Evolutionary conservation across 2,113 vertebrate genomes (phyloP), one percentile per base, ranked within the genome.

Genomic region (Gymnogyps californianus): DNA sequence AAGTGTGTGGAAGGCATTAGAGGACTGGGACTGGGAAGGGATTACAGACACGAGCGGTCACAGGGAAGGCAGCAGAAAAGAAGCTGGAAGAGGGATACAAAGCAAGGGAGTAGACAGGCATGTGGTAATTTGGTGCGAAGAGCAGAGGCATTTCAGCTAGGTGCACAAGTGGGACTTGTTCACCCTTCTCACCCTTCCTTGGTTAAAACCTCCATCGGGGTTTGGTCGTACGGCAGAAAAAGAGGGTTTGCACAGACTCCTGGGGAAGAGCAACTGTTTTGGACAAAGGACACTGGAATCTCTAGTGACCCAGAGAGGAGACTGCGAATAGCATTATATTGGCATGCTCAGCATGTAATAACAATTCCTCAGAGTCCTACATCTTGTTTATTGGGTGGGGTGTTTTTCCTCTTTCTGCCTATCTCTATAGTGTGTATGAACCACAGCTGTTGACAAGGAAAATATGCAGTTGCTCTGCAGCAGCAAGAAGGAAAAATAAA

Each of bases 381-480:
- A 38, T 89, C 84, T 96, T 92, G 38, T 91, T 96, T 95, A 55
- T 76, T 91, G 94, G 89, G 83, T 93, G 59, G 36, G 12, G 2
- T 28, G 78, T 93, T 61, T 66, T 51, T 20, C 44, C 34, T 78
- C 81, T 92, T 93, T 88, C 81, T 94, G 74, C 72, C 89, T 93
- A 10, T 93, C 80, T 95, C 58, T 91, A 2, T 42, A 64, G 77
- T 46, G 78, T 57, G 8, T 78, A 93, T 29, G 88, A 93, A 58
- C 89, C 84, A 93, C 95, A 97, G 97, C 96, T 97, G 95, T 93
- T 96, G 93, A 97, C 81, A 94, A 89, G 95, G 92, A 95, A 95
- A 91, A 93, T 93, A 97, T 70, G 89, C 95, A 95, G 89, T 91
- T 92, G 90, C 84, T 96, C 90, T 91, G 75, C 57, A 95, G 93